Evolutionary conservation across 2,113 vertebrate species (phyloP), one percentile per base, ranked within the genome.

Genomic region (Scomber scombrus): DNA sequence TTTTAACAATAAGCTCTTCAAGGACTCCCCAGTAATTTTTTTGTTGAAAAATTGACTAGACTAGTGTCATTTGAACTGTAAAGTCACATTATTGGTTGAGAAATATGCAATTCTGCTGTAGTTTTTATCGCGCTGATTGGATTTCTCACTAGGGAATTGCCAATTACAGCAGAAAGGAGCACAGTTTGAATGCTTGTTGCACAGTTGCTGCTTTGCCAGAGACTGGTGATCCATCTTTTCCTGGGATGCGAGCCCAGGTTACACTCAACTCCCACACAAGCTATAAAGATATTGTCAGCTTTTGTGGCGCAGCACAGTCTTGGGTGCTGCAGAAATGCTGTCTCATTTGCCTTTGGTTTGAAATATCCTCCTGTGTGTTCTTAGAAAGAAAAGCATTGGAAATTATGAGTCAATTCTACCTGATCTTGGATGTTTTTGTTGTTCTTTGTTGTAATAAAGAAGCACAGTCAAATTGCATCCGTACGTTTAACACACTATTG

Each of bases 211-310:
- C 84, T 88, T 70, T 88, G 84, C 84, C 87, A 85, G 72, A 75
- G 83, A 83, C 31, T 52, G 85, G 86, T 84, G 84, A 92, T 92
- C 85, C 87, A 89, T 93, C 89, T 93, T 91, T 84, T 91, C 77
- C 84, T 84, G 85, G 92, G 85, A 92, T 50, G 69, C 21, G 72
- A 82, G 90, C 91, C 92, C 85, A 90, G 84, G 86, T 89, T 90
- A 63, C 71, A 76, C 84, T 87, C 85, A 47, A 26, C 72, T 51
- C 58, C 74, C 86, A 80, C 85, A 82, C 71, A 63, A n/a, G 81
- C 85, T 68, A 84, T 89, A 85, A 88, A 91, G 82, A 91, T 88
- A 83, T 80, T 86, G 91, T 86, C 83, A 90, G 90, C 65, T 80
- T 83, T 88, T 87, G 82, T 80, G 75, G 79, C 2, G 56, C 78